Evolutionary conservation across 2,888 invertebrate species (phyloP), one percentile per base, ranked within the genome.

Genomic region (Hecatera dysodea): DNA sequence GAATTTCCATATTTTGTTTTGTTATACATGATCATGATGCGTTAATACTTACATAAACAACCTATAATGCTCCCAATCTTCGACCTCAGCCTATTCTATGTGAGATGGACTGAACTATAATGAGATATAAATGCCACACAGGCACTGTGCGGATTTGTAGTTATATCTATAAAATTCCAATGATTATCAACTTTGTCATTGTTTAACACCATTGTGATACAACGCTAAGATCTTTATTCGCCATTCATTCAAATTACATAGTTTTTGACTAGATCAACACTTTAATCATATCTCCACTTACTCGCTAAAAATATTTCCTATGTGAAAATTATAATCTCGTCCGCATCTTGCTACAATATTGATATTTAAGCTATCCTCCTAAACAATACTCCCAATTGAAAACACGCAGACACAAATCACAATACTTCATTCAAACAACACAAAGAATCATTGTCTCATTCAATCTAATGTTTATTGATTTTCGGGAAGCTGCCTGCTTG

Each of bases 371-470:
- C 48, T 36, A 56, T 55, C 39, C 8, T 36, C 42, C 27, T 48
- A 33, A 67, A 72, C 78, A 75, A 69, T 65, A 50, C 46, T 9
- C 12, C 22, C 24, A 24, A 60, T 65, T 67, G 46, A 73, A 78
- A 69, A 63, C 57, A 80, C 53, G 15, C n/a, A 19, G 9, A 50
- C 65, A 27, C 27, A 33, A 27, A 72, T 63, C 55, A 78, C 68
- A 81, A 81, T 78, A 64, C 70, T 60, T 72, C 69, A 81, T 82
- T 75, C 67, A 72, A 75, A 71, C 39, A 65, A 48, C 57, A 81
- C 66, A 81, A 81, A 76, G 73, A 78, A 52, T 65, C 56, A 78
- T 82, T 76, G 82, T 82, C 48, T 65, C 44, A 56, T 75, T 74
- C 70, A 63, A 50, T 57, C 24, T 70, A 56, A 36, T 36, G 55